Conservation (phyloP, 2,888 invertebrate genomes). For the Eustalomyia histrio region DNA sequence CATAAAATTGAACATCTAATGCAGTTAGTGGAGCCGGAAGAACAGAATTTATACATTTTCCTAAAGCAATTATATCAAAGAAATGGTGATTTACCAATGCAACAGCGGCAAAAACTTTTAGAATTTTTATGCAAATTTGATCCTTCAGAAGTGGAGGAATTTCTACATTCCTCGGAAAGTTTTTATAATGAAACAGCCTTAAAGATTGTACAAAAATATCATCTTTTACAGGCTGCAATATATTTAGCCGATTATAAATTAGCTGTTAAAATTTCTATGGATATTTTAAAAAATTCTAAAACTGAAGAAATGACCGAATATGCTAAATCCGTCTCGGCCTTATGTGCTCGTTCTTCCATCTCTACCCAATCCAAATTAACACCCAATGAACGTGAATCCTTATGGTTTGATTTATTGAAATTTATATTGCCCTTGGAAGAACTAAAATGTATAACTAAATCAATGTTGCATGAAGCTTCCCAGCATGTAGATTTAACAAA, state of each 20-base stretch:
- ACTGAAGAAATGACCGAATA: constrained; percentile 67
- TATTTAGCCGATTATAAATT: constrained; percentile 86
- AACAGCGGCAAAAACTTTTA: constrained; percentile 83
- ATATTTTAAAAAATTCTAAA: constrained; percentile 74
- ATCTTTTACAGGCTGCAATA: constrained; percentile 85
- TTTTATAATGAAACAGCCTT: constrained; percentile 85
- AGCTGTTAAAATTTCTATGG: constrained; percentile 84
- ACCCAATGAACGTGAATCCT: constrained; percentile 79
- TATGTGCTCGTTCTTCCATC: constrained; percentile 80
- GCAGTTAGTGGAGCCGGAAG: constrained; percentile 70
- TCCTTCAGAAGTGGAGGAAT: constrained; percentile 81
- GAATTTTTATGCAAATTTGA: constrained; percentile 83
- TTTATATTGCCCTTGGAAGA: constrained; percentile 78
- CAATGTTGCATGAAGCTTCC: constrained; percentile 81
- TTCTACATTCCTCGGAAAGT: constrained; percentile 79
- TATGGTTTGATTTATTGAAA: constrained; percentile 81
- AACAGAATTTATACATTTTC: constrained; percentile 80
- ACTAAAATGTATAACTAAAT: constrained; percentile 78
- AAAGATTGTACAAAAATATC: constrained; percentile 83
- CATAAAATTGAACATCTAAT: constrained; percentile 80
- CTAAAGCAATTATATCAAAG: constrained; percentile 82
- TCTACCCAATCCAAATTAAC: constrained; percentile 75
- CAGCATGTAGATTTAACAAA: constrained; percentile 82
- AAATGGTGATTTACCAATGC: constrained; percentile 75
- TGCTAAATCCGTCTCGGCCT: constrained; percentile 72